Percentiles rank a stretch among this genome's conserved stretches.
Conservation (phyloP, 2,113 vertebrate genomes). For the Pandion haliaetus region DNA sequence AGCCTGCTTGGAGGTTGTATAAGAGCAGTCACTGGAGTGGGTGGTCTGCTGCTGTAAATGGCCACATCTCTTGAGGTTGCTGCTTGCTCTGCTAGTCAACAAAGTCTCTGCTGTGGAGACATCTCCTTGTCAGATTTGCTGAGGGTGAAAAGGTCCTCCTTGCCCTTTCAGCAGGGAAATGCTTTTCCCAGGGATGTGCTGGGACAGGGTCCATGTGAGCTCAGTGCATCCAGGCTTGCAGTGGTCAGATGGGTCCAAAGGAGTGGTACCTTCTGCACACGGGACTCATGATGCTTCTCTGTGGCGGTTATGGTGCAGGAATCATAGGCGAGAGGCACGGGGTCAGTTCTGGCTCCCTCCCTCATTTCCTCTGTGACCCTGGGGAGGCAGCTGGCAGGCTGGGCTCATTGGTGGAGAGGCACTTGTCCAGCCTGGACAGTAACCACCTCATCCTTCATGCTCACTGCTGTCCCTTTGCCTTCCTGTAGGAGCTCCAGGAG, state of each 20-base stretch:
- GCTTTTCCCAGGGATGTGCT: neutral
- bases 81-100: neutral
- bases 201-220: neutral
- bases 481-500: neutral
- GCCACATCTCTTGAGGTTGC: neutral
- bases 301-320: neutral
- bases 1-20: neutral
- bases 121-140: neutral
- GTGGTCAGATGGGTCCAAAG: neutral
- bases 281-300: neutral
- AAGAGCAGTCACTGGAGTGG: neutral
- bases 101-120: neutral
- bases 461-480: neutral
- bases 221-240: neutral
- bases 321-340: accelerated
- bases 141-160: neutral
- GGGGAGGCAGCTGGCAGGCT: neutral
- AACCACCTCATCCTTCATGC: neutral
- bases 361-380: neutral
- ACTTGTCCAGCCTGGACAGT: neutral
- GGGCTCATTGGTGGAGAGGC: neutral
- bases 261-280: neutral
- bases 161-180: neutral
- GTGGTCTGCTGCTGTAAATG: neutral
- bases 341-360: neutral